A percentile compares a stretch with the other conserved stretches of the same genome.
phyloP scores from a whole-genome alignment of 2,113 vertebrate species.

The Plestiodon gilberti region DNA sequence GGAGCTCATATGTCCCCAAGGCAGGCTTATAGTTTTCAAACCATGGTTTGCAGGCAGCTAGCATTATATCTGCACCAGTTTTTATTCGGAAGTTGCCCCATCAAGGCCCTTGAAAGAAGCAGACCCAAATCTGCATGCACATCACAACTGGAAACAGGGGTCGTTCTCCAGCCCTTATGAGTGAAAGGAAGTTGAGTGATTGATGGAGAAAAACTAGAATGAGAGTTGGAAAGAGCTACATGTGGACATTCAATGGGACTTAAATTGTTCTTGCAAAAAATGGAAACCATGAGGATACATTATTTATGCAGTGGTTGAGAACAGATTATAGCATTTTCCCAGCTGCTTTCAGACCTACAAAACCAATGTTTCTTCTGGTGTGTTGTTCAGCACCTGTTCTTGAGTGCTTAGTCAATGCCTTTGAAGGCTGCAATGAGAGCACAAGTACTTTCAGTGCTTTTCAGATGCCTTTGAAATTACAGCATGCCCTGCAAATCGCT shows the following conservation, averaged over 20 bases:
- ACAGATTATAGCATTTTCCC: neutral
- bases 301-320: neutral
- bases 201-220: neutral
- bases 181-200: neutral
- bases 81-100: neutral
- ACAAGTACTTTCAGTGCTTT: neutral
- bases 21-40: too few relatives aligned
- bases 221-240: neutral
- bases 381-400: slow-evolving; percentile 7
- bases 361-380: neutral
- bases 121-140: neutral
- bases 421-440: neutral
- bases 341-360: slow-evolving; percentile 25
- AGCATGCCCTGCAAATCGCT: neutral
- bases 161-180: neutral
- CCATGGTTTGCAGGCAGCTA: neutral
- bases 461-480: slow-evolving; percentile 11
- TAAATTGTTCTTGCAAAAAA: neutral
- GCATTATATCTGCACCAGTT: neutral
- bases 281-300: neutral
- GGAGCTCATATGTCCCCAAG: neutral
- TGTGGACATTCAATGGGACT: neutral
- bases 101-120: neutral
- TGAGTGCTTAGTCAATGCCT: neutral
- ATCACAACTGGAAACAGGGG: neutral